A percentile compares a stretch with the other conserved stretches of the same genome.
phyloP scores from a whole-genome alignment of 2,888 invertebrate genomes.

The Alloscopus bannaensis region DNA sequence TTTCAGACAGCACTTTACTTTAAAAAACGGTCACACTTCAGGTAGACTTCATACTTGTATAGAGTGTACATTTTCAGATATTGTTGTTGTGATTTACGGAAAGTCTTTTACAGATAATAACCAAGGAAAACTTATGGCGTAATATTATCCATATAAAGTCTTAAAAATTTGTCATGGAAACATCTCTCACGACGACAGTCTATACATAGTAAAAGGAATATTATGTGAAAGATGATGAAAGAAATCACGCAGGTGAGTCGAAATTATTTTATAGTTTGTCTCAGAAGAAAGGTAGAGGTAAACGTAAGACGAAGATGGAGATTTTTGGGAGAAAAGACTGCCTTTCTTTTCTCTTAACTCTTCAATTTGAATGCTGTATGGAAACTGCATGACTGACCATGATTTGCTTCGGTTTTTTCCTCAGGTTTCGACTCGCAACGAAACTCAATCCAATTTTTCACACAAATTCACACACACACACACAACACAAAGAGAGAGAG shows the following conservation, averaged over 20 bases:
- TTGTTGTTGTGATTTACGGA: too few relatives aligned
- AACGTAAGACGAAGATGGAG: not conserved
- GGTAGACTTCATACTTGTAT: too few relatives aligned
- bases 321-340: not conserved
- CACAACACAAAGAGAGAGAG: not conserved
- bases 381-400: constrained; percentile 53
- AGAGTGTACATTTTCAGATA: too few relatives aligned
- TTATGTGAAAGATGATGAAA: not conserved
- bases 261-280: not conserved
- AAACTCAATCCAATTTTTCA: too few relatives aligned
- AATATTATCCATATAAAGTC: too few relatives aligned
- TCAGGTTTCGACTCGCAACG: too few relatives aligned
- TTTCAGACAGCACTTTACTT: too few relatives aligned
- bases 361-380: constrained; percentile 20
- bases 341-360: not conserved
- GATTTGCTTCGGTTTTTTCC: constrained; percentile 57
- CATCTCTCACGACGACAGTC: not conserved
- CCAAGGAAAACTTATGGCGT: too few relatives aligned
- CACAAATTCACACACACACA: not conserved
- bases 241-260: not conserved
- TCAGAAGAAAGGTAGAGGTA: not conserved
- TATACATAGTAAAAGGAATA: not conserved
- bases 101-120: too few relatives aligned
- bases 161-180: too few relatives aligned
- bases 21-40: too few relatives aligned